phyloP scores from a whole-genome alignment of 2,797 vertebrate species.

The Alcedo atthis region DNA sequence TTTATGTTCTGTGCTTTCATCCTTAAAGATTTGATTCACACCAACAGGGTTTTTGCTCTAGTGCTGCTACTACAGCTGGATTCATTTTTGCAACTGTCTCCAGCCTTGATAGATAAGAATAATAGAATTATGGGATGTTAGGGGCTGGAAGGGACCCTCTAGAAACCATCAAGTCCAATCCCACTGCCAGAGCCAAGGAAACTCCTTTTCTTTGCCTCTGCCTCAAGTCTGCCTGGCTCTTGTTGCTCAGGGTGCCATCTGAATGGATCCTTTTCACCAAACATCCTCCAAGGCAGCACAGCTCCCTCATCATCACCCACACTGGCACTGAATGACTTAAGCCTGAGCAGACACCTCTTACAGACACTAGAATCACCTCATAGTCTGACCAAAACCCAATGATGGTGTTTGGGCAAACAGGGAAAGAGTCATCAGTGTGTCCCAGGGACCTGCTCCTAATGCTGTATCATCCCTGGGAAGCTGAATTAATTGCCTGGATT shows the following conservation, averaged over 20 bases:
- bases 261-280: background rate
- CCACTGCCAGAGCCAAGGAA: background rate
- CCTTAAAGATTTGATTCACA: background rate
- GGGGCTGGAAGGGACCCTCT: no score
- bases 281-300: background rate
- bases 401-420: background rate
- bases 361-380: background rate
- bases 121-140: no score
- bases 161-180: no score
- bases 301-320: background rate
- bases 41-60: background rate
- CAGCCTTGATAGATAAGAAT: background rate
- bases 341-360: background rate
- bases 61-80: background rate
- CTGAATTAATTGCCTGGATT: background rate
- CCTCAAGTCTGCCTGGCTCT: background rate
- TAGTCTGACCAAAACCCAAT: background rate
- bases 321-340: background rate
- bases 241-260: background rate
- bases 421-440: background rate
- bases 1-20: background rate
- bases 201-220: background rate
- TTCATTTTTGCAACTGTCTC: background rate
- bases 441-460: background rate
- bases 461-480: background rate